Evolutionary conservation across 1,140 invertebrate genomes (phyloP).

Genomic region (Drosophila ficusphila): DNA sequence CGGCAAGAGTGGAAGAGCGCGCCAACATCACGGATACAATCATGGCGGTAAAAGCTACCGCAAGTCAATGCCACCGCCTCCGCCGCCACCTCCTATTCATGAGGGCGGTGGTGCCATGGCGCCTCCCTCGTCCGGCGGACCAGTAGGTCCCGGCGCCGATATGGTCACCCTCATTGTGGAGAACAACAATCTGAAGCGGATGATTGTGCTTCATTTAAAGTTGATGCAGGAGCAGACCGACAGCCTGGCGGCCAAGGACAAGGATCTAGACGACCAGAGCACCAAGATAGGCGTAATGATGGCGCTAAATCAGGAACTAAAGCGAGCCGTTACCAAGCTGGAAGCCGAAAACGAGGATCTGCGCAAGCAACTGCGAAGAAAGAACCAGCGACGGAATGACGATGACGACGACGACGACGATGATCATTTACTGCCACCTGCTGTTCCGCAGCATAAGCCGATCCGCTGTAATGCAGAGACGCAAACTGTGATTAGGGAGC

Average conservation of each 20-base stretch:
- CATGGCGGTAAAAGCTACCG: slow-evolving; percentile 35
- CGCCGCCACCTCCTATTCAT: neutral
- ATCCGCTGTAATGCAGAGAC: slow-evolving; percentile 51
- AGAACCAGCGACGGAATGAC: slow-evolving; percentile 33
- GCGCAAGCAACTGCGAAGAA: slow-evolving; percentile 41
- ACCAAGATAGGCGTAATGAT: slow-evolving; percentile 36
- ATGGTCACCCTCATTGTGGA: slow-evolving; percentile 64
- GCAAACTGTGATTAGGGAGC: slow-evolving; percentile 38
- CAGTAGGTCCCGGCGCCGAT: slow-evolving; percentile 27
- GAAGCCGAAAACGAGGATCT: slow-evolving; percentile 50
- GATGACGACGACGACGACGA: slow-evolving; percentile 42
- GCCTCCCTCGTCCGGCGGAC: slow-evolving; percentile 14
- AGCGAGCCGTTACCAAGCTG: slow-evolving; percentile 43
- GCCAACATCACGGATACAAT: slow-evolving; percentile 26
- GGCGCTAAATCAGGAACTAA: slow-evolving; percentile 54
- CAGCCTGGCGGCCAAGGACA: slow-evolving; percentile 88
- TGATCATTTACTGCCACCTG: slow-evolving; percentile 32
- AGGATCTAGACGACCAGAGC: slow-evolving; percentile 84
- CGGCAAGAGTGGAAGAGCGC: slow-evolving; percentile 36
- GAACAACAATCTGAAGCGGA: slow-evolving; percentile 68
- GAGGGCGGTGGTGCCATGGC: slow-evolving; percentile 18
- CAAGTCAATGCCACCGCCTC: slow-evolving; percentile 18
- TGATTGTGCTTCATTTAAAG: slow-evolving; percentile 89
- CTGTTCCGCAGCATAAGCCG: slow-evolving; percentile 43
- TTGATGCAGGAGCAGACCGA: slow-evolving; percentile 90